A percentile compares a stretch with the other conserved stretches of the same genome.
Evolutionary conservation across 2,888 invertebrate genomes (phyloP).

Genomic region (Platycheirus rosarum): DNA sequence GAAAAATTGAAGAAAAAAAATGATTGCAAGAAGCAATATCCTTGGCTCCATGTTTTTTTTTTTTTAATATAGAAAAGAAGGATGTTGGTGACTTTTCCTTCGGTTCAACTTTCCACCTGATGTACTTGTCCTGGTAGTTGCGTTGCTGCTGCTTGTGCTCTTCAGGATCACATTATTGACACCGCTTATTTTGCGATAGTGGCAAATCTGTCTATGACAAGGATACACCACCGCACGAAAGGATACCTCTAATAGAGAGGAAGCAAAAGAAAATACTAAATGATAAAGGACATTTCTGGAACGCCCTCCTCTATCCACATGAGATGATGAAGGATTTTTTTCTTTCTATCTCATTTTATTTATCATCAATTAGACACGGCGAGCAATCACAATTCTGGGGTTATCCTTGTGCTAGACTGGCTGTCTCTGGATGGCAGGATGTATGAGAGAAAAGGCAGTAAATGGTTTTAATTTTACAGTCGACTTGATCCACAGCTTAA

Average conservation of each 20-base stretch:
- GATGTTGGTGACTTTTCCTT: constrained; percentile 59
- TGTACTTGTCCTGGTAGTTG: constrained; percentile 58
- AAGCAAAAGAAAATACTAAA: constrained; percentile 18
- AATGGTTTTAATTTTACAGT: constrained; percentile 74
- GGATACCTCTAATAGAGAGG: constrained; percentile 5
- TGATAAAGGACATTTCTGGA: constrained; percentile 52
- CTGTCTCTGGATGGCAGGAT: constrained; percentile 15
- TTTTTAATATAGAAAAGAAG: background rate
- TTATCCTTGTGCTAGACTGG: constrained; percentile 50
- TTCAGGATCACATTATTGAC: constrained; percentile 71
- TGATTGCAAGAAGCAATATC: constrained; percentile 46
- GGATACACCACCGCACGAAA: constrained; percentile 53
- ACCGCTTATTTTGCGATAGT: constrained; percentile 71
- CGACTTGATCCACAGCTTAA: constrained; percentile 70
- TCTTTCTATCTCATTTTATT: constrained; percentile 61
- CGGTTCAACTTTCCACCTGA: constrained; percentile 70
- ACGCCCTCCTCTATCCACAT: constrained; percentile 20
- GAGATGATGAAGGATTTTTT: constrained; percentile 43
- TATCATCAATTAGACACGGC: constrained; percentile 80
- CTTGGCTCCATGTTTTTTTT: background rate
- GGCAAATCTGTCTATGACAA: constrained; percentile 73
- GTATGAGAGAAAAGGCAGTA: constrained; percentile 49
- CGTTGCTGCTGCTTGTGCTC: constrained; percentile 19
- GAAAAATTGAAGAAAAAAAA: constrained; percentile 29
- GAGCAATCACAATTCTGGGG: constrained; percentile 71